Percentiles rank a stretch among this genome's conserved stretches.
Conservation (phyloP, 2,113 vertebrate species). For the Cricetomys ansorgei region DNA sequence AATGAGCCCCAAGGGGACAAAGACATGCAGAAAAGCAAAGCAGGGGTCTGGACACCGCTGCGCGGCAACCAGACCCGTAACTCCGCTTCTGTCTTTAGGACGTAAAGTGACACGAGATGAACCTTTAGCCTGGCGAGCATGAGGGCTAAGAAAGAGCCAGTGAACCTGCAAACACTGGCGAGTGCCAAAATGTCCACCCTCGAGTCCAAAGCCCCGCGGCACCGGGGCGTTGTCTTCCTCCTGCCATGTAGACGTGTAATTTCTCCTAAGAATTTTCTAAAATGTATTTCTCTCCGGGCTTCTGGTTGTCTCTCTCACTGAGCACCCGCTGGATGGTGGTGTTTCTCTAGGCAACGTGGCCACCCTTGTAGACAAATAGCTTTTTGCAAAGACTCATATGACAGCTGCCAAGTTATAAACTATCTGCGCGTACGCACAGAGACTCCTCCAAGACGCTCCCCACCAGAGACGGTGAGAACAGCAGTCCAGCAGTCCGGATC, state of each 20-base stretch:
- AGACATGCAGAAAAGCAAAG: not conserved
- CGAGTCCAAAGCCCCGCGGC: not conserved
- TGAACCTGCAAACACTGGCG: not conserved
- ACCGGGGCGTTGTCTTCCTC: not conserved
- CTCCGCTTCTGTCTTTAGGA: not conserved
- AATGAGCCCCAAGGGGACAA: not conserved
- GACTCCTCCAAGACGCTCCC: not conserved
- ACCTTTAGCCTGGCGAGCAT: not conserved
- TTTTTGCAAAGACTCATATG: not conserved
- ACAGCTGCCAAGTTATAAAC: not conserved
- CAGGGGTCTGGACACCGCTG: not conserved
- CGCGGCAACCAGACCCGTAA: not conserved
- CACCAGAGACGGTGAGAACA: not conserved
- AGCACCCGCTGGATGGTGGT: not conserved
- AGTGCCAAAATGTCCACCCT: not conserved
- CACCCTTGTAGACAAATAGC: not conserved
- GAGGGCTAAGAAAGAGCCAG: not conserved
- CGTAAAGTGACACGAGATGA: not conserved
- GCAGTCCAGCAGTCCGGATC: too few relatives aligned
- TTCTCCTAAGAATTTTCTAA: constrained; percentile 48
- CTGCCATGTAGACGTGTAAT: not conserved
- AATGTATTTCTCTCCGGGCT: not conserved
- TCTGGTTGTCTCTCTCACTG: not conserved
- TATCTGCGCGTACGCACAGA: not conserved
- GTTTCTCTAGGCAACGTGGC: not conserved